phyloP scores from a whole-genome alignment of 2,797 vertebrate species.

The Amniataba percoides region DNA sequence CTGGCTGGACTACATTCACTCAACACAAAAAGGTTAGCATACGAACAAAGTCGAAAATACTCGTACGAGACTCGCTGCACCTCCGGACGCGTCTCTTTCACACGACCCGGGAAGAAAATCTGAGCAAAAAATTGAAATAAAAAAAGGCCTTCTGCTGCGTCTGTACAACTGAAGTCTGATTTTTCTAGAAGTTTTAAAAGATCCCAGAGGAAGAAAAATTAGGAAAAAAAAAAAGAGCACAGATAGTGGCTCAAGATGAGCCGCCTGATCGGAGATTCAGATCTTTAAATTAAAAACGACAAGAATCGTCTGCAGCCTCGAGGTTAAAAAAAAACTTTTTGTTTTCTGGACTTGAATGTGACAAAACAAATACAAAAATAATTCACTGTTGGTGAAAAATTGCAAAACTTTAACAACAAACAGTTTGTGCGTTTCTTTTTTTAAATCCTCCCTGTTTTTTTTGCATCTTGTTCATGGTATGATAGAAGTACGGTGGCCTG shows the following conservation, averaged over 20 bases:
- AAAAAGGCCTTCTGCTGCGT: background rate
- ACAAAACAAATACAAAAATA: background rate
- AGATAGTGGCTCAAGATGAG: background rate
- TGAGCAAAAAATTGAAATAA: background rate
- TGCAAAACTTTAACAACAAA: background rate
- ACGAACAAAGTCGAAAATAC: slow-evolving; percentile 43
- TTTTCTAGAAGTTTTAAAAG: background rate
- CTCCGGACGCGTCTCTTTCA: slow-evolving; percentile 24
- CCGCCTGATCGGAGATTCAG: background rate
- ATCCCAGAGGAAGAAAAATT: background rate
- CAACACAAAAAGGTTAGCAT: slow-evolving; percentile 69
- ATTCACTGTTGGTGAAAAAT: background rate
- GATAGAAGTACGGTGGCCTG: background rate
- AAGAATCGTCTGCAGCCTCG: background rate
- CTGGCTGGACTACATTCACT: slow-evolving; percentile 78
- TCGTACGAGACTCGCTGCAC: slow-evolving; percentile 25
- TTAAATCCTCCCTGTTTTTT: too few species aligned
- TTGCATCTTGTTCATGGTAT: background rate
- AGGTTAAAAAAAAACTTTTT: background rate
- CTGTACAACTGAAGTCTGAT: slow-evolving; percentile 14
- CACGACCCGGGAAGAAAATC: background rate
- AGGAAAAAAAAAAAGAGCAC: background rate
- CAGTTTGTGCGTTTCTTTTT: background rate
- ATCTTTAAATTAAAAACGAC: background rate
- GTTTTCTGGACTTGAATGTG: background rate